Evolutionary conservation across 2,797 vertebrate species (phyloP), one percentile per base, ranked within the genome.

Genomic region (Megalops cyprinoides): DNA sequence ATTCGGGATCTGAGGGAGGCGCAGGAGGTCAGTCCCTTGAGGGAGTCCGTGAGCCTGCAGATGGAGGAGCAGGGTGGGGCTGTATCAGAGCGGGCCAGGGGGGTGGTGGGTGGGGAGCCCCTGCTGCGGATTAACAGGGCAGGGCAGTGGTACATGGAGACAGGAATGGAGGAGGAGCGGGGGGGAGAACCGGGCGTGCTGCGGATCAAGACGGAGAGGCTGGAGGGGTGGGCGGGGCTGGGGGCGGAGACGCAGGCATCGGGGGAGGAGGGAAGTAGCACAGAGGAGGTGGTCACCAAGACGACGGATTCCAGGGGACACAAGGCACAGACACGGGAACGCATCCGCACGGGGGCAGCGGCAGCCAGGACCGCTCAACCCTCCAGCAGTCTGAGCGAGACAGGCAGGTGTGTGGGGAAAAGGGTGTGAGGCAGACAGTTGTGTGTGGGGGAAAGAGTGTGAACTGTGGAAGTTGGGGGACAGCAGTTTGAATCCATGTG

Each of bases 131-230:
- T 99, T 80, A 97, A 99, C 90, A 93, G 97, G 42, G 97, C 97
- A 0, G 98, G 98, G 12, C 98, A 98, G 90, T 99, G 98, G 97
- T 99, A 98, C 0, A 96, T 99, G 31, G 97, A 99, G 90, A 97
- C 96, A 0, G 90, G 88, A 60, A 86, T 89, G 1, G 93, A 94
- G 80, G 86, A 86, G 0, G 93, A 96, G 87, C 92, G 93, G 0
- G 92, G 90, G 34, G 95, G 94, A 37, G 95, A 87, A 0, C 92
- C 93, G 81, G 89, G 96, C 87, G 90, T 96, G 31, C 91, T 98
- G 3, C 91, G 94, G 71, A 97, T 99, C 84, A 99, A 99, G 92
- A 97, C 96, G 0, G 98, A 99, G 85, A 93, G 96, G 80, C 92
- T 97, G 91, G 98, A 98, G 85, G 97, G 98, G 86, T 98, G 97